Base-by-base conservation (phyloP, 1,140 invertebrate species). In the Odontomachus brunneus region DNA sequence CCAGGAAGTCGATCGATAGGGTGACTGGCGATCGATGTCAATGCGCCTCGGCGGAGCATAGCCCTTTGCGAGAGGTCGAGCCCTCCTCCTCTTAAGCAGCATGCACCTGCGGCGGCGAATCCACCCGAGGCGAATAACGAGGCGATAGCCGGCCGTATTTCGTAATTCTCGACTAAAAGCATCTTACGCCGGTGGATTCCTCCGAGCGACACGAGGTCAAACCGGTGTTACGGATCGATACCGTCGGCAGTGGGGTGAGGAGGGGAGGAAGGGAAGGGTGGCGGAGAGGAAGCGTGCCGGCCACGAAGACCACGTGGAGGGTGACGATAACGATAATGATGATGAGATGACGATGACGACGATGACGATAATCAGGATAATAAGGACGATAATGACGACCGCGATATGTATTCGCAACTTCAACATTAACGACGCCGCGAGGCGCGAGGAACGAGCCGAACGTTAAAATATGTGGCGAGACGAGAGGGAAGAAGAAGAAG, bases 211-310 rank as follows among this genome's bases (percentile, higher is more conserved):
- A 82, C 78, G 78, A 60, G 78, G 78, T 73, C 78, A 73, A 82
- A 82, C 66, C 53, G 55, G 57, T 49, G 44, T 82, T 82, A 74
- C 55, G 67, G 67, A 82, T 82, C 78, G 69, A 82, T 82, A 73
- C 2, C n/a, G 19, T 29, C 44, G 51, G 29, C 29, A 5, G 29
- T 3, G 29, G 2, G 5, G 29, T 2, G 5, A 5, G 29, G 5
- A 5, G 29, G 5, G 29, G 2, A 33, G 29, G 29, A 33, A 5
- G 29, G 5, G 29, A 5, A 5, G 29, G 2, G 5, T 33, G 29
- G 29, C 29, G 29, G 29, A 5, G 5, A 33, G 29, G 2, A 33
- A 33, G 29, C 29, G 29, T 33, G 29, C 29, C 29, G 29, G 29
- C 2, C 29, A 5, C 29, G 29, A 5, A 5, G 29, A 33, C 29